These are phyloP conservation scores for Lethenteron camtschaticum DNA, from an alignment of 2,113 vertebrate genomes.

Conservation along the genomic window DNA sequence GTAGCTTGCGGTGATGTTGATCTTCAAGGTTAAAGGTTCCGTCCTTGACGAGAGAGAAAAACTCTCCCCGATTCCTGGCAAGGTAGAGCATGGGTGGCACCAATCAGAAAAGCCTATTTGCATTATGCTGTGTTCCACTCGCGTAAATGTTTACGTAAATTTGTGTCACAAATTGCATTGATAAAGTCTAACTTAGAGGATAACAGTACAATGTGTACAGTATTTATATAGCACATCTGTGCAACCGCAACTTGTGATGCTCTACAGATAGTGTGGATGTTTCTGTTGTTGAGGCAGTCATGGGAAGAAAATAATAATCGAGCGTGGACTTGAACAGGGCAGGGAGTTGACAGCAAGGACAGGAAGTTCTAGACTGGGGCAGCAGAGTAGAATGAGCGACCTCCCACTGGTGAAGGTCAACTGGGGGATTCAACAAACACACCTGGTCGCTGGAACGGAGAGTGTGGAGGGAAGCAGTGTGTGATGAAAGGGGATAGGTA, in stretches of 20 bases:
- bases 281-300: no score
- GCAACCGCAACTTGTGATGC: neutral
- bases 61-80: slow-evolving; percentile 50
- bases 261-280: no score
- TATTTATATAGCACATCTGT: neutral
- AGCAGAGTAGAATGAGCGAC: neutral
- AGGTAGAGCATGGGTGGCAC: neutral
- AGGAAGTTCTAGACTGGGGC: neutral
- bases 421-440: neutral
- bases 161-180: neutral
- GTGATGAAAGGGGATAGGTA: no score
- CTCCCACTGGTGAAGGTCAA: slow-evolving; percentile 4
- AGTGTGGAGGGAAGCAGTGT: no score
- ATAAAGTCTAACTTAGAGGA: neutral
- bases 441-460: no score
- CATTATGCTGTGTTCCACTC: neutral
- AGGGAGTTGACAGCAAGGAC: no score
- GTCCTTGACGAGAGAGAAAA: slow-evolving; percentile 77
- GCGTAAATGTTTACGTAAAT: neutral
- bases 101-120: no score
- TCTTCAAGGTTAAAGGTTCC: slow-evolving; percentile 63
- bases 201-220: neutral
- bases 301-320: slow-evolving; percentile 2
- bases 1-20: slow-evolving; percentile 53
- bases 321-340: no score